phyloP scores from a whole-genome alignment of 2,888 invertebrate genomes.

The Aelia acuminata region DNA sequence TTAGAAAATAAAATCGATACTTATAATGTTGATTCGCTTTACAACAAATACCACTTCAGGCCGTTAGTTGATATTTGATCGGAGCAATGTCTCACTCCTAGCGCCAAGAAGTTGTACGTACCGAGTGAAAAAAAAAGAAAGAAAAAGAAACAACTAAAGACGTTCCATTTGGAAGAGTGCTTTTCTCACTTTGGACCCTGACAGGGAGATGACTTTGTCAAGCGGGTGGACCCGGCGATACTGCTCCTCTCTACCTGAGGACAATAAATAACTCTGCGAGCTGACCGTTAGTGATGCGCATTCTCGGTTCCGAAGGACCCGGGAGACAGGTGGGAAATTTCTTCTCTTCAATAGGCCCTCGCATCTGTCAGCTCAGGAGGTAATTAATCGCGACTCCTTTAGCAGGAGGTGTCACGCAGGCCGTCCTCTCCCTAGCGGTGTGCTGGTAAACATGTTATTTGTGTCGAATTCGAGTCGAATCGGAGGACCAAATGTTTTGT shows the following conservation, averaged over 20 bases:
- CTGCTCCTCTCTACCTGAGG: constrained; percentile 5
- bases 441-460: neutral
- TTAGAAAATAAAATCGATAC: neutral
- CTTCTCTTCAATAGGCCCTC: constrained; percentile 16
- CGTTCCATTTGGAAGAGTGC: neutral
- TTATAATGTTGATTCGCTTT: neutral
- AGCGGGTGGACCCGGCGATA: neutral
- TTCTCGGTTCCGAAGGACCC: neutral
- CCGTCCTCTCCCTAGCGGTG: neutral
- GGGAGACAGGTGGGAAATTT: constrained; percentile 26
- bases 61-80: neutral
- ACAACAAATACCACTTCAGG: neutral
- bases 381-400: constrained; percentile 43
- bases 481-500: neutral
- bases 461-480: constrained; percentile 21
- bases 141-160: neutral
- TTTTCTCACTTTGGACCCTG: neutral
- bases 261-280: constrained; percentile 27
- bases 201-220: constrained; percentile 40
- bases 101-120: neutral
- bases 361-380: neutral
- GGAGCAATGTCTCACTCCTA: neutral
- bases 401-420: neutral
- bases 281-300: constrained; percentile 27
- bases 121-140: neutral